Evolutionary conservation across 2,113 vertebrate genomes (phyloP).

Genomic region (Malurus alboscapulatus): DNA sequence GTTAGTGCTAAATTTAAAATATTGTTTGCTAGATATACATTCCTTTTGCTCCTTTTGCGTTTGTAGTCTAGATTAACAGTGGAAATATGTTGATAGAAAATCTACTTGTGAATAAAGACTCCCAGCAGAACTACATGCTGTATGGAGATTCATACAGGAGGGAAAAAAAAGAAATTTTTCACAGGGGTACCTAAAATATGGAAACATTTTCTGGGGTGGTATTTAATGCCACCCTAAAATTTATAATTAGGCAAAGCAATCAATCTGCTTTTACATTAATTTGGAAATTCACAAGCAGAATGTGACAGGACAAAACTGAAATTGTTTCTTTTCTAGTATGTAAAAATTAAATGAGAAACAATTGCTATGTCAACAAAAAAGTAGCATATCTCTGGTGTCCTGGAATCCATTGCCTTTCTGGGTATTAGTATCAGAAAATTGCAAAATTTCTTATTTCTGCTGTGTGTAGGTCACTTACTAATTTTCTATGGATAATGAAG

Average conservation of each 20-base stretch:
- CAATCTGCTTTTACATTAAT: neutral
- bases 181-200: neutral
- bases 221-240: neutral
- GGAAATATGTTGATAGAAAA: neutral
- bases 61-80: neutral
- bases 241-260: neutral
- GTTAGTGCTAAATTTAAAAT: neutral
- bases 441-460: neutral
- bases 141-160: neutral
- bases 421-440: neutral
- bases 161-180: neutral
- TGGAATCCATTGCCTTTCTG: neutral
- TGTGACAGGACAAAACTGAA: neutral
- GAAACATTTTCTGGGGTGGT: neutral
- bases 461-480: fast-evolving
- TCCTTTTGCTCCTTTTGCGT: neutral
- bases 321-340: neutral
- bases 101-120: neutral
- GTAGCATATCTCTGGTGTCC: neutral
- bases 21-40: neutral
- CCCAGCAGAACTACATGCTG: neutral
- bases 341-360: neutral
- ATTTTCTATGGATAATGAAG: neutral
- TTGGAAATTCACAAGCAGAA: neutral
- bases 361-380: neutral